Evolutionary conservation across 2,113 vertebrate genomes (phyloP).

Genomic region (Bolborhynchus lineola): DNA sequence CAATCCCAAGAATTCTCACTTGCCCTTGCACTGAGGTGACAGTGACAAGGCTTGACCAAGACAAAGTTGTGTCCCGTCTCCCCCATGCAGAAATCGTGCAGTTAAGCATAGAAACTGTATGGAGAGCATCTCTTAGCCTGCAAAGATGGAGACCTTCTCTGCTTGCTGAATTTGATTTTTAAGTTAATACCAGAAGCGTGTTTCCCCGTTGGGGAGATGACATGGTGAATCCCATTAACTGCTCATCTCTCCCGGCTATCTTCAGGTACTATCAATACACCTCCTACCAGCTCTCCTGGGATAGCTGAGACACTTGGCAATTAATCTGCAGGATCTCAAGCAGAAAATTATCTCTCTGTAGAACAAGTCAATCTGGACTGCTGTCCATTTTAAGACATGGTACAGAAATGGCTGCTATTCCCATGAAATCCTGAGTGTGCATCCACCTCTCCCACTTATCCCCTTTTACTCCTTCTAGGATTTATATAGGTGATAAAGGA

Average conservation of each 20-base stretch:
- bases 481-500: neutral
- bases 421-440: neutral
- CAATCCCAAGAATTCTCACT: neutral
- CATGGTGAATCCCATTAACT: slow-evolving; percentile 44
- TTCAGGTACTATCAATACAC: slow-evolving; percentile 51
- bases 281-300: slow-evolving; percentile 41
- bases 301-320: slow-evolving; percentile 54
- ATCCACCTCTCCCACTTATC: neutral
- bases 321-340: slow-evolving; percentile 65
- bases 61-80: neutral
- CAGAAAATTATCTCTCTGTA: slow-evolving; percentile 58
- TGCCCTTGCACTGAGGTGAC: accelerated
- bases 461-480: neutral
- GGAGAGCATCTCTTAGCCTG: neutral
- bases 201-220: neutral
- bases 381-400: slow-evolving; percentile 39
- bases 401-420: slow-evolving; percentile 15
- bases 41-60: neutral
- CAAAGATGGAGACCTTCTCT: neutral
- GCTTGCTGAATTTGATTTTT: neutral
- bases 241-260: slow-evolving; percentile 19
- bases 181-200: neutral
- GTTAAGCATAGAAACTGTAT: neutral
- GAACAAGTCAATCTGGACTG: neutral
- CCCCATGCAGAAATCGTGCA: neutral